Base-by-base conservation (phyloP, 2,113 vertebrate species). In the Solea solea region DNA sequence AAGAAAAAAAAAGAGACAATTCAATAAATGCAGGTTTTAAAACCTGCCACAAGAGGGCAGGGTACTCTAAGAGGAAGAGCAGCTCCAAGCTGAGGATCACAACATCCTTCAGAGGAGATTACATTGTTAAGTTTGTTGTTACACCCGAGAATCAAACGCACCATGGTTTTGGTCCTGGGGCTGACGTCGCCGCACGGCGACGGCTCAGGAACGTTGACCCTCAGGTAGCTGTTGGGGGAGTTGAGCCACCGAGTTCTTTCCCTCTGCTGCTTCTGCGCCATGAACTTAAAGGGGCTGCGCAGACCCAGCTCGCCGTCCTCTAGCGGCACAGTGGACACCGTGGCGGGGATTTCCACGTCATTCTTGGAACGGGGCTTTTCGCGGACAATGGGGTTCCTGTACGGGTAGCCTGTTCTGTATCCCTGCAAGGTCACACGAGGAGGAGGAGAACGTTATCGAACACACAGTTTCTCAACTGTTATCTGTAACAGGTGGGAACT, bases 201-300 rank as follows among this genome's bases (percentile, higher is more conserved):
- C 48, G 93, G 95, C 82, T 98, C 96, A 4, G 97, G 95, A 69
- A 98, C 95, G 21, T 95, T 96, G 72, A 98, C 95, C 90, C 94
- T 97, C 91, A 97, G 92, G 91, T 98, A 98, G 3, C 95, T 97
- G 81, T 98, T 98, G 86, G 97, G 94, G 1, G 96, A 97, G 83
- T 95, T 98, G 74, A 98, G 91, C 97, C 97, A 98, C 45, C 95
- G 93, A 68, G 95, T 97, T 77, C 96, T 95, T 74, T 98, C 97
- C 45, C 95, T 92, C 88, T 98, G 96, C 74, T 97, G 96, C 77
- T 92, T 96, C 89, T 97, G 96, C 0, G 87, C 94, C 91, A 95
- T 92, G 81, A 96, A 95, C 56, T 94, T 95, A 69, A 97, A 93
- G 11, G 95, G 95, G 63, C 96, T 98, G 3, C 94, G 93, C 0